Base-by-base conservation (phyloP, 1,140 invertebrate species). In the Tetramorium simillimum region DNA sequence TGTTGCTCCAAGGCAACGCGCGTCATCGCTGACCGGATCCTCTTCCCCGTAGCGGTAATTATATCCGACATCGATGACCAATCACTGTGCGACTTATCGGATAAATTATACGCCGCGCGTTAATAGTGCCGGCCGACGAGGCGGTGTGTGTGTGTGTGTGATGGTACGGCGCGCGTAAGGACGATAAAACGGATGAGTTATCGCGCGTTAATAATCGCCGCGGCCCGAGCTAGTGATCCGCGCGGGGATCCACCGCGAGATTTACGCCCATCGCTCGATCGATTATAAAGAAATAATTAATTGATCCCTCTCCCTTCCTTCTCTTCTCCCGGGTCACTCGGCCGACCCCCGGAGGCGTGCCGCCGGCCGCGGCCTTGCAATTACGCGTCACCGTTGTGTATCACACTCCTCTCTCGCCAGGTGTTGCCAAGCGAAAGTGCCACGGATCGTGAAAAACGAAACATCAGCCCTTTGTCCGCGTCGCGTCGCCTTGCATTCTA, bases 61-160 rank as follows among this genome's bases (percentile, higher is more conserved):
- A 92, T 92, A 92, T 87, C 86, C 90, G 89, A 89, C 90, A 92
- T 89, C 88, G 87, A 92, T 92, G 89, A 89, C 85, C 86, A 90
- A 89, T 88, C 89, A 69, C 56, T 76, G 80, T 58, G 80, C 58
- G 78, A 87, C 75, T 87, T 91, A 88, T 70, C 84, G 87, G 87
- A 89, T 91, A 91, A 86, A 88, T 88, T 72, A 86, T 56, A 86
- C 51, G 21, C 28, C 53, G 62, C 76, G 43, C 28, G 62, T 81
- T 81, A 24, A 58, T 46, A 53, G 28, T 86, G 78, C 21, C 28
- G 28, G 62, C 40, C n/a, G 51, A 16, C n/a, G 16, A 16, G 21
- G 21, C 33, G 14, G 12, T 43, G 67, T 24, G 28, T 28, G 33
- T 33, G 33, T 33, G 33, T 33, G 33, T 33, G 33, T 21, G 46